Evolutionary conservation across 2,113 vertebrate genomes (phyloP).

Genomic region (Cottus gobio): DNA sequence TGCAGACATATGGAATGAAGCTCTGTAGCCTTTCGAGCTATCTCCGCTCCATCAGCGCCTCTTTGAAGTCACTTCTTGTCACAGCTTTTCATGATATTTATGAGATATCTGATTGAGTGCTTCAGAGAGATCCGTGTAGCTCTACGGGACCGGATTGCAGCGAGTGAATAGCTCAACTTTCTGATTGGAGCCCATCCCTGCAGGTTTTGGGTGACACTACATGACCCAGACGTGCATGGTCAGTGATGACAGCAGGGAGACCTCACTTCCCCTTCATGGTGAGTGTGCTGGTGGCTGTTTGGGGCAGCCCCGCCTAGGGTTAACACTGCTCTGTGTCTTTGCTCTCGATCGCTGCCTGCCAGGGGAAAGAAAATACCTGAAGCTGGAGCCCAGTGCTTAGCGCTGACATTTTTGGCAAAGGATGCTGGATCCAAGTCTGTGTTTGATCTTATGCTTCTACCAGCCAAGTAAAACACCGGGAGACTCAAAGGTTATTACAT

Average conservation of each 20-base stretch:
- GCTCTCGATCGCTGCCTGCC: constrained; percentile 54
- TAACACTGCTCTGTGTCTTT: constrained; percentile 69
- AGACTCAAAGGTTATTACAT: constrained; percentile 85
- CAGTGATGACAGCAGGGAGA: constrained; percentile 55
- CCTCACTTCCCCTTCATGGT: constrained; percentile 52
- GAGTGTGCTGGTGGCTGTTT: constrained; percentile 35
- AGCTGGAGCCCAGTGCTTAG: constrained; percentile 76
- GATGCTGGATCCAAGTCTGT: constrained; percentile 77
- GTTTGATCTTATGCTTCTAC: constrained; percentile 80
- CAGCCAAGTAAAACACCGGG: constrained; percentile 83
- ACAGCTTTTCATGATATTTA: constrained; percentile 61
- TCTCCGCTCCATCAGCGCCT: constrained; percentile 33
- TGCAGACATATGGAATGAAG: constrained; percentile 54
- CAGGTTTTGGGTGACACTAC: constrained; percentile 31
- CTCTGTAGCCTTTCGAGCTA: constrained; percentile 38
- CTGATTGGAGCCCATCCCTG: constrained; percentile 18
- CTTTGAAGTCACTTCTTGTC: constrained; percentile 65
- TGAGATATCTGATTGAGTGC: constrained; percentile 51
- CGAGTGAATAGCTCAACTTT: constrained; percentile 19
- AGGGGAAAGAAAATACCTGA: constrained; percentile 85
- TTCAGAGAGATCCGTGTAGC: constrained; percentile 44
- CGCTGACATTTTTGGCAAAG: constrained; percentile 82
- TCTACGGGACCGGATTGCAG: constrained; percentile 3
- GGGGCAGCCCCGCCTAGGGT: constrained; percentile 64
- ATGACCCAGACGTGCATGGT: constrained; percentile 41